Evolutionary conservation across 2,113 vertebrate genomes (phyloP), one percentile per base, ranked within the genome.

Genomic region (Cichladusa arquata): DNA sequence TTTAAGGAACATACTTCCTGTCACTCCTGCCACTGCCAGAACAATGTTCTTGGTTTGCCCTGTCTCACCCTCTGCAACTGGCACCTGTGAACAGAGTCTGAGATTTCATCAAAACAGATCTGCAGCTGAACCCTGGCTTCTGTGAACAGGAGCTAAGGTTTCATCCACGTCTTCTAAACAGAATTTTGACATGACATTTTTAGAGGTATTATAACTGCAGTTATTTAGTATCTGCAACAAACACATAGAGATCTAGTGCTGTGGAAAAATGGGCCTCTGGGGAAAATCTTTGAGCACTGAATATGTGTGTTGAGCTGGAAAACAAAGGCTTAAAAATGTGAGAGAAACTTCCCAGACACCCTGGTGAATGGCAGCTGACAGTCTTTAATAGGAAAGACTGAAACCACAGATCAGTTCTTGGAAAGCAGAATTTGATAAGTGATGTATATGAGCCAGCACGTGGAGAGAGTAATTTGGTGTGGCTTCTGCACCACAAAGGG

Each of bases 141-240:
- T 76, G 44, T 64, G 70, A 94, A 44, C 40, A 81, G 50, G 19
- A 61, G 36, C 31, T 86, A 42, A 81, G 77, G 61, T 85, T 93
- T 91, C 86, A 91, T 64, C 70, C 65, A 64, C 62, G 40, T 80
- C 61, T 81, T 88, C 66, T 72, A 69, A 92, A 91, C 81, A 84
- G 65, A 64, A 73, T 23, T 53, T 86, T 85, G 89, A 89, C 18
- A 14, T 92, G 86, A 89, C 73, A 54, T 92, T 92, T 95, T 92
- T 81, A 87, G 78, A 79, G 54, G 73, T 45, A 93, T 90, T 87
- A 76, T 73, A 81, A 45, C 58, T 91, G 78, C 61, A 84, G 70
- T 93, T 93, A 91, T 92, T 91, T 95, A 87, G 57, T 76, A 53
- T 83, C 89, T 82, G 66, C 78, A 91, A 84, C 67, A 81, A 93